Evolutionary conservation across 1,140 invertebrate species (phyloP), one percentile per base, ranked within the genome.

Genomic region (Eubasilissa regina): DNA sequence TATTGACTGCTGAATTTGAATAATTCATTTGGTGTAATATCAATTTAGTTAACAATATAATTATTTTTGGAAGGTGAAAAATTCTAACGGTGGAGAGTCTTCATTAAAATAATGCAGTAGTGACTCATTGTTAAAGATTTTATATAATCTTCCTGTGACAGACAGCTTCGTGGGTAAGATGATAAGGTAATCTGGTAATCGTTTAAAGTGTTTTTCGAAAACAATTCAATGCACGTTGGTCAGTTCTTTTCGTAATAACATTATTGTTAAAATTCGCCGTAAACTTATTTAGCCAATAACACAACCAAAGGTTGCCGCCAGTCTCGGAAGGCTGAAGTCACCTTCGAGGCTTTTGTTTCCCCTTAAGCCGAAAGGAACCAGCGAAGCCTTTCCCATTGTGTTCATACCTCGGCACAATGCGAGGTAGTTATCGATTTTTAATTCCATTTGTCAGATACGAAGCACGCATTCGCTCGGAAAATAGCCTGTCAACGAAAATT

Each of bases 401-500:
- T 48, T 19, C 51, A 25, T 56, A 56, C 25, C 25, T 72, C 70
- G 53, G n/a, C 68, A 73, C 48, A 73, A 70, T 19, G 45, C n/a
- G 45, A 73, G 70, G 21, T 73, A 55, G 70, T 55, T 78, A 73
- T 78, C 68, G 77, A 72, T 78, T 47, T n/a, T 62, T 78, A 78
- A 78, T 78, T 66, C 77, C 77, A 78, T 78, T 78, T 78, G 53
- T 47, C 44, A 62, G 43, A 73, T 47, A 15, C 51, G 35, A 45
- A 43, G 68, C 68, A 73, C 68, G 77, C 68, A 78, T 35, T 48
- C 43, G 56, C 8, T 53, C 55, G 77, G 66, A 72, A 78, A 78
- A 78, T 78, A 78, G 72, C 64, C 75, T 77, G 75, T 77, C 60
- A 70, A 55, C 60, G 64, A 77, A 66, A 76, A 64, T 48, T 76